phyloP scores from a whole-genome alignment of 30 jellyfish, hydroid and myxozoan species.

The Clytia hemisphaerica region DNA sequence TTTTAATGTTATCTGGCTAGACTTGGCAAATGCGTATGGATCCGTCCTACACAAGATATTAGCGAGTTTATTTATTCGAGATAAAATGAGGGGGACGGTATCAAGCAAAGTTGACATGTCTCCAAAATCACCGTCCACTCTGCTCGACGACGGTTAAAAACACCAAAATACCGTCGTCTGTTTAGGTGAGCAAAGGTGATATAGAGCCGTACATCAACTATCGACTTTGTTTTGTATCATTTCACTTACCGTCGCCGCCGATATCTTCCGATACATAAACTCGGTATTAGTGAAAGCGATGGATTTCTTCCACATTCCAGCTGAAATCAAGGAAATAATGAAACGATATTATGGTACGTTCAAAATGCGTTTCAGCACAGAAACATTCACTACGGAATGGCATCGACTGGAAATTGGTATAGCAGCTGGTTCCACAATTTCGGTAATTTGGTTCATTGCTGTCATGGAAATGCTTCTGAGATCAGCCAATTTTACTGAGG shows the following conservation, averaged over 20 bases:
- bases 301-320: slow-evolving; percentile 3
- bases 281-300: too few species aligned
- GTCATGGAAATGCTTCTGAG: slow-evolving; percentile 1
- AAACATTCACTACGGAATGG: slow-evolving; percentile 2
- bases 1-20: not conserved
- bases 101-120: too few species aligned
- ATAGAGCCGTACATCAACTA: too few species aligned
- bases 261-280: not conserved
- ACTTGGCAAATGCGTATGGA: too few species aligned
- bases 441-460: not conserved
- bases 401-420: slow-evolving; percentile 15
- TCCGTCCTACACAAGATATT: not conserved
- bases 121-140: too few species aligned
- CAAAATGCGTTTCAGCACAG: not conserved
- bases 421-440: slow-evolving; percentile 5
- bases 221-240: too few species aligned
- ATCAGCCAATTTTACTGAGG: not conserved
- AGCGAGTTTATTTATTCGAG: too few species aligned
- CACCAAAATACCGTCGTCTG: too few species aligned
- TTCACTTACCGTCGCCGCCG: too few species aligned
- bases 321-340: not conserved
- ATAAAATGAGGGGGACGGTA: too few species aligned
- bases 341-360: not conserved
- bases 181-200: too few species aligned
- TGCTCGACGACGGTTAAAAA: too few species aligned